Percentiles rank a stretch among this genome's conserved stretches.
Evolutionary conservation across 1,140 invertebrate species (phyloP).

Genomic region (Steinernema feltiae): DNA sequence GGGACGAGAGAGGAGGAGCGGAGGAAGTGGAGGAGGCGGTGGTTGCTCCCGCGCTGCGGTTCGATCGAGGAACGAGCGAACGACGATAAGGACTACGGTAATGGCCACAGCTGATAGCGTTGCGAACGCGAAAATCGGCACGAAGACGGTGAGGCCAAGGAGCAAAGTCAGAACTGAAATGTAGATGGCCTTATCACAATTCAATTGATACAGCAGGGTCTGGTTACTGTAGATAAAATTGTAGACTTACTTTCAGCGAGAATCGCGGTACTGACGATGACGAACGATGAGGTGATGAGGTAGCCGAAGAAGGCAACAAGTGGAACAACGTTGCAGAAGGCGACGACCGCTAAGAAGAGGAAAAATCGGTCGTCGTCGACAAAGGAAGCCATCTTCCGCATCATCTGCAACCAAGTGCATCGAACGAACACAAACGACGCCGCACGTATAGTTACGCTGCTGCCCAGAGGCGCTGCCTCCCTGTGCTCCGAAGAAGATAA

Average conservation of each 20-base stretch:
- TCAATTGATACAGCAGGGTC: background rate
- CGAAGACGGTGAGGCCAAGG: background rate
- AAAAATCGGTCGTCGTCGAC: background rate
- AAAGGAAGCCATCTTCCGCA: background rate
- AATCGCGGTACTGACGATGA: constrained; percentile 23
- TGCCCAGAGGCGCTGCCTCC: too few relatives aligned
- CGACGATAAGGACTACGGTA: background rate
- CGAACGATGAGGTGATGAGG: constrained; percentile 18
- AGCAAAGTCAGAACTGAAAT: background rate
- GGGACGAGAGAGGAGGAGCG: too few relatives aligned
- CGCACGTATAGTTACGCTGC: background rate
- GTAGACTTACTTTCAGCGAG: constrained; percentile 25
- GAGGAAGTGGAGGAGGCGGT: too few relatives aligned
- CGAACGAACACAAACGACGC: background rate
- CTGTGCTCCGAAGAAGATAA: too few relatives aligned
- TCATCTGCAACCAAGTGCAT: too few relatives aligned
- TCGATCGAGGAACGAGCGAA: background rate
- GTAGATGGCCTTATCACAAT: background rate
- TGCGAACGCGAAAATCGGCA: background rate
- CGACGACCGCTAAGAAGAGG: constrained; percentile 12
- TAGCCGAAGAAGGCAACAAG: constrained; percentile 17
- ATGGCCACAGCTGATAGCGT: background rate
- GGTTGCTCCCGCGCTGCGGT: background rate
- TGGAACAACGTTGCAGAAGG: constrained; percentile 22
- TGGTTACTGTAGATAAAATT: background rate